Conservation (phyloP, 2,113 vertebrate genomes). For the Rafetus swinhoei region DNA sequence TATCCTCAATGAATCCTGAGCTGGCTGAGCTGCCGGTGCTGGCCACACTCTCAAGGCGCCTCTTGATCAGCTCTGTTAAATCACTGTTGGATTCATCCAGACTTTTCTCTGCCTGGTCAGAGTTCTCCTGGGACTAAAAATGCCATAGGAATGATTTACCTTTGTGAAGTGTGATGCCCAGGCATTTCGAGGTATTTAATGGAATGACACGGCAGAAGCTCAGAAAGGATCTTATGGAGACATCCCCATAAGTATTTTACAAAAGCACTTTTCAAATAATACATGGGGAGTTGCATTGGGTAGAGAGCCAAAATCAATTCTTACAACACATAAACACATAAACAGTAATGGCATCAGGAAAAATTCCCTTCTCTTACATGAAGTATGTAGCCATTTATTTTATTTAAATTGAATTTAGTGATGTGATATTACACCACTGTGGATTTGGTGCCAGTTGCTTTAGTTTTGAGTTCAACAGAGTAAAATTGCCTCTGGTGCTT, state of each 20-base stretch:
- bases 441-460: too few relatives aligned
- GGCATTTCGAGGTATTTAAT: not conserved
- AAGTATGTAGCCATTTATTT: not conserved
- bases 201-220: not conserved
- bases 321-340: not conserved
- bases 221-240: not conserved
- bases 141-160: not conserved
- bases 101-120: slow-evolving; percentile 79
- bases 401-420: not conserved
- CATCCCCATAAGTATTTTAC: not conserved
- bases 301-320: not conserved
- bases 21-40: slow-evolving; percentile 94
- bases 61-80: slow-evolving; percentile 90
- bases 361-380: not conserved
- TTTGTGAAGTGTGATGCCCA: not conserved
- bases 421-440: not conserved
- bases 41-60: slow-evolving; percentile 91
- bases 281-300: not conserved
- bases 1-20: slow-evolving; percentile 95
- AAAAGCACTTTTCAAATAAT: not conserved
- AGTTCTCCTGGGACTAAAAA: slow-evolving; percentile 82
- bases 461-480: too few relatives aligned
- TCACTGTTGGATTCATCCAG: slow-evolving; percentile 83
- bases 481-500: not conserved
- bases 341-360: not conserved